Evolutionary conservation across 2,797 vertebrate genomes (phyloP).

Genomic region (Otolemur crassicaudatus): DNA sequence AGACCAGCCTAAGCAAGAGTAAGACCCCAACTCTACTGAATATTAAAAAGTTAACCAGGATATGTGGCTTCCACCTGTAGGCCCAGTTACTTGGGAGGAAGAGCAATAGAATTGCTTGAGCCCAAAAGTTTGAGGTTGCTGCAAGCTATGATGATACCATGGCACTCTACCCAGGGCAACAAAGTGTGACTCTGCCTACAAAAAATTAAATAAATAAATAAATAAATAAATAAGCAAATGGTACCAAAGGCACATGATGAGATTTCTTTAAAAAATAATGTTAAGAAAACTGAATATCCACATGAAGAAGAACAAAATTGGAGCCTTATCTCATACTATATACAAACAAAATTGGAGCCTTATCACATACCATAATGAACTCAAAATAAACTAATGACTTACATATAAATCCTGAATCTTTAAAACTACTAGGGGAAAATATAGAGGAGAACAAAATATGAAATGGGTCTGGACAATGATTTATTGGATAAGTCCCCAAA

Average conservation of each 20-base stretch:
- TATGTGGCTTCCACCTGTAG: too few species aligned
- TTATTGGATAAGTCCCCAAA: not conserved
- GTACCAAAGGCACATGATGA: not conserved
- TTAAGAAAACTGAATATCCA: not conserved
- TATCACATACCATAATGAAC: not conserved
- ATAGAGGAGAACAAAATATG: not conserved
- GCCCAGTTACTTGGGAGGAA: too few species aligned
- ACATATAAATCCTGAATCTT: not conserved
- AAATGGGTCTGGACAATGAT: not conserved
- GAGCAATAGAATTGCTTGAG: too few species aligned
- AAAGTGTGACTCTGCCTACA: too few species aligned
- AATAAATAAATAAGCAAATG: not conserved
- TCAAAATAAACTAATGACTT: not conserved
- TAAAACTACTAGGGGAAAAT: not conserved
- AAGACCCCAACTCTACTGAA: too few species aligned
- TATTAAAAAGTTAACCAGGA: too few species aligned
- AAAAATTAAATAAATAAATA: too few species aligned
- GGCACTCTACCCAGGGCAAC: too few species aligned
- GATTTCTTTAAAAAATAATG: not conserved
- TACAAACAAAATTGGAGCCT: not conserved
- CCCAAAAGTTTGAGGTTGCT: too few species aligned
- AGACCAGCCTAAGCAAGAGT: too few species aligned
- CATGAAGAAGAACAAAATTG: not conserved
- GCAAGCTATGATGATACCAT: too few species aligned
- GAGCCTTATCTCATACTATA: not conserved